Conservation (phyloP, 1,140 invertebrate species). For the Drosophila kanapiae region DNA sequence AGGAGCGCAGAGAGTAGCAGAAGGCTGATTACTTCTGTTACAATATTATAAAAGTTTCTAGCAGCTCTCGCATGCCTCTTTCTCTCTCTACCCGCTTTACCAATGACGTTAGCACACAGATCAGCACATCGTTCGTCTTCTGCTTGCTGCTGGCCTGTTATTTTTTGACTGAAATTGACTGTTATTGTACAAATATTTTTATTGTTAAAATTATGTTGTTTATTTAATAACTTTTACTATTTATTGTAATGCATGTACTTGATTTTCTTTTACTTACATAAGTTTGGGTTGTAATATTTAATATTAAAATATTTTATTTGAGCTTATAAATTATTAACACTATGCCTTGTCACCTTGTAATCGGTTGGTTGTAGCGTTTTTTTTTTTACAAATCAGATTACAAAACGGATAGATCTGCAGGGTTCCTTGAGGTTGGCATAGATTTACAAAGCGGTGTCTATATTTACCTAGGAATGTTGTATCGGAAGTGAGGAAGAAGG, state of each 20-base stretch:
- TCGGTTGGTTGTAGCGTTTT: slow-evolving; percentile 23
- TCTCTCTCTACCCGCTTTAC: too few relatives aligned
- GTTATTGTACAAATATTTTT: not conserved
- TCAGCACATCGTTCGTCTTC: too few relatives aligned
- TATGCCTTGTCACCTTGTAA: slow-evolving; percentile 46
- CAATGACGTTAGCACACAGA: too few relatives aligned
- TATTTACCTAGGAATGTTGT: slow-evolving; percentile 24
- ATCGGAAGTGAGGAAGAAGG: not conserved
- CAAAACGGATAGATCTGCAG: slow-evolving; percentile 44
- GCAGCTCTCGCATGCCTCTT: too few relatives aligned
- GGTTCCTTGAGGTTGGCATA: slow-evolving; percentile 32
- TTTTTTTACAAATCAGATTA: slow-evolving; percentile 69
- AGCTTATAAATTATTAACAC: slow-evolving; percentile 82
- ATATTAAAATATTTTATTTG: slow-evolving; percentile 77
- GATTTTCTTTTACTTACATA: slow-evolving; percentile 49
- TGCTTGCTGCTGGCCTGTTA: too few relatives aligned
- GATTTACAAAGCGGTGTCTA: slow-evolving; percentile 60
- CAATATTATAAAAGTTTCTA: too few relatives aligned
- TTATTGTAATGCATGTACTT: slow-evolving; percentile 71
- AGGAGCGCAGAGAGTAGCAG: too few relatives aligned
- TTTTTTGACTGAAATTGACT: too few relatives aligned
- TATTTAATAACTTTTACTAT: slow-evolving; percentile 82
- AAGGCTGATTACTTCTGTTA: too few relatives aligned
- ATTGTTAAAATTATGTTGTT: slow-evolving; percentile 18
- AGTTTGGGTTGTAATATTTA: slow-evolving; percentile 53